Evolutionary conservation across 2,113 vertebrate genomes (phyloP), one percentile per base, ranked within the genome.

Genomic region (Sinocyclocheilus anophthalmus): DNA sequence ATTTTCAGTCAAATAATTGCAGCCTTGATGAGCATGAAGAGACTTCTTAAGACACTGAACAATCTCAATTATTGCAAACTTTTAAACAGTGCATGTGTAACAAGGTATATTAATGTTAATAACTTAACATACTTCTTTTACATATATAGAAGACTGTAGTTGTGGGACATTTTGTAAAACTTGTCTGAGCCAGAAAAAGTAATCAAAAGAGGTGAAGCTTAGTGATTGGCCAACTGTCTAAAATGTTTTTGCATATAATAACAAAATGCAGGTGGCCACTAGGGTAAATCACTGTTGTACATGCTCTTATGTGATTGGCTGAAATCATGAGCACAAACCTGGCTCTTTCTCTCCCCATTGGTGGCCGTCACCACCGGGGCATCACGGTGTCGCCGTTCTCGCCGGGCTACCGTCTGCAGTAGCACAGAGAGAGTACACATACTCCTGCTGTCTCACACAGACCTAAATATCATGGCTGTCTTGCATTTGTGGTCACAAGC

Each of bases 251-350:
- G 22, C 8, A 45, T 57, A 72, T 48, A 26, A 57, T 3, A 59
- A 55, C 50, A 53, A 4, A 69, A 24, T 77, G 20, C 55, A 48
- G 11, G 1, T 7, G 20, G 13, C 37, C 5, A 30, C 20, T 53
- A 18, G 24, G 13, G 53, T 57, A 33, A 78, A 30, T 37, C 6
- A 24, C 18, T 9, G 53, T 14, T 63, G 30, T 75, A 78, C 59
- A 45, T 57, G 37, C 26, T 84, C 16, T 57, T 39, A 67, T 79
- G 65, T 30, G 65, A 76, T 24, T 81, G 70, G 24, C 81, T 57
- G 39, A 79, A 86, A 72, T 70, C 24, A 30, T 30, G 61, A 87
- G 90, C 94, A 98, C 98, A 96, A 96, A 98, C 98, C 97, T 98
- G 96, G 89, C 93, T 94, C 90, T 94, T 93, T 85, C 85, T 96